Evolutionary conservation across 2,797 vertebrate species (phyloP).

Genomic region (Periophthalmus magnuspinnatus): DNA sequence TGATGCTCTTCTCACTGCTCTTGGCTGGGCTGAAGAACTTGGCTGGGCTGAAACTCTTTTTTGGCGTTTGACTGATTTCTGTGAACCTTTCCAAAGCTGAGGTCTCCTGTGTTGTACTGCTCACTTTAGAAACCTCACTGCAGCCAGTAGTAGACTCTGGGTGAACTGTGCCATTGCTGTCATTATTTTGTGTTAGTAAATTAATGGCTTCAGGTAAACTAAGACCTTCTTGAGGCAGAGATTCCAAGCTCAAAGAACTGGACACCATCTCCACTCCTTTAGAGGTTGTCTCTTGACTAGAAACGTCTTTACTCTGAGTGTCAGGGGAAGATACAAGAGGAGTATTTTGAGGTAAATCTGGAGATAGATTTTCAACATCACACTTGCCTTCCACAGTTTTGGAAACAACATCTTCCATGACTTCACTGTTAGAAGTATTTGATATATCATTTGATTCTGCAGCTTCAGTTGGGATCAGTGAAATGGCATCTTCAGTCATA

Average conservation of each 20-base stretch:
- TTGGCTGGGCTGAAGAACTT: slow-evolving; percentile 56
- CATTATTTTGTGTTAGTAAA: slow-evolving; percentile 43
- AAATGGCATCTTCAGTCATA: not conserved
- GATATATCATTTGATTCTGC: slow-evolving; percentile 15
- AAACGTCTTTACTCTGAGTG: slow-evolving; percentile 12
- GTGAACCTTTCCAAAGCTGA: slow-evolving; percentile 6
- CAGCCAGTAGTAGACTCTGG: slow-evolving; percentile 29
- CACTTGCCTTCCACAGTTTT: not conserved
- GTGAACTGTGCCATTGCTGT: not conserved
- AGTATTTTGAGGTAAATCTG: slow-evolving; percentile 6
- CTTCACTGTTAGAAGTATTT: slow-evolving; percentile 4
- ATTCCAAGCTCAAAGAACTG: slow-evolving; percentile 69
- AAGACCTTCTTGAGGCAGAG: slow-evolving; percentile 55
- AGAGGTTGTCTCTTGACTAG: slow-evolving; percentile 12
- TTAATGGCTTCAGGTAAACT: slow-evolving; percentile 61
- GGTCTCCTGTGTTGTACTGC: slow-evolving; percentile 59
- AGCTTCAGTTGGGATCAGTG: not conserved
- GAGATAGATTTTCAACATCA: slow-evolving; percentile 5
- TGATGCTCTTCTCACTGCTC: slow-evolving; percentile 38
- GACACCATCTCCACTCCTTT: slow-evolving; percentile 69
- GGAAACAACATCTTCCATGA: slow-evolving; percentile 2
- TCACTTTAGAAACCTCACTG: slow-evolving; percentile 54
- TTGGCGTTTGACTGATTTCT: slow-evolving; percentile 33
- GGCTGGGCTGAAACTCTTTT: slow-evolving; percentile 57
- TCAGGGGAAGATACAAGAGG: slow-evolving; percentile 24